Conservation (phyloP, 2,888 invertebrate species). For the Euplagia quadripunctaria region DNA sequence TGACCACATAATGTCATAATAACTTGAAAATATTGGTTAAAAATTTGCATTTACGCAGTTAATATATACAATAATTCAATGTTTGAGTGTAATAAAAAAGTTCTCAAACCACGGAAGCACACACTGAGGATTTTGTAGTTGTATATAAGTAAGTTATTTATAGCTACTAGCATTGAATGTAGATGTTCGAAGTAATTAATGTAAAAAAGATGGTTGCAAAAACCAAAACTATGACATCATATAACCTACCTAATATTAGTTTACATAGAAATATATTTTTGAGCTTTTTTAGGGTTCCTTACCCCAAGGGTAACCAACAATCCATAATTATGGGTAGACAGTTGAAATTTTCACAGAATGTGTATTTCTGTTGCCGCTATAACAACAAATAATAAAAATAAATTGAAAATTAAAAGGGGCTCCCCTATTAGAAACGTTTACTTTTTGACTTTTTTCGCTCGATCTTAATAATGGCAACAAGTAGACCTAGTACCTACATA, state of each 20-base stretch:
- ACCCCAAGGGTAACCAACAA: too few species aligned
- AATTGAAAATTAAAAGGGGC: too few species aligned
- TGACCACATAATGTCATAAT: not conserved
- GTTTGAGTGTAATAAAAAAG: not conserved
- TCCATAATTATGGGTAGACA: too few species aligned
- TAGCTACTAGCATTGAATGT: not conserved
- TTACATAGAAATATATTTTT: not conserved
- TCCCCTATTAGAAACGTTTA: too few species aligned
- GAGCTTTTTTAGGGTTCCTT: too few species aligned
- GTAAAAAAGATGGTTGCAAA: not conserved
- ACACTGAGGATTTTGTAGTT: not conserved
- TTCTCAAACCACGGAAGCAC: not conserved
- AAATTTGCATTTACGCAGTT: not conserved
- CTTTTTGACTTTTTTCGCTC: too few species aligned
- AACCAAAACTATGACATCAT: not conserved
- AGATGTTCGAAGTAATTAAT: not conserved
- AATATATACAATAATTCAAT: not conserved
- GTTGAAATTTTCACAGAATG: too few species aligned
- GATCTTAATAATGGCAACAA: too few species aligned
- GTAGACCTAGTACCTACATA: too few species aligned
- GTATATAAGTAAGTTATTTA: not conserved
- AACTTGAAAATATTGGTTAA: not conserved
- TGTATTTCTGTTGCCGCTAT: too few species aligned
- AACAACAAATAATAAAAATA: too few species aligned
- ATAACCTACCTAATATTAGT: too few species aligned